Base-by-base conservation (phyloP, 1,140 invertebrate species). In the Adoxophyes honmai region DNA sequence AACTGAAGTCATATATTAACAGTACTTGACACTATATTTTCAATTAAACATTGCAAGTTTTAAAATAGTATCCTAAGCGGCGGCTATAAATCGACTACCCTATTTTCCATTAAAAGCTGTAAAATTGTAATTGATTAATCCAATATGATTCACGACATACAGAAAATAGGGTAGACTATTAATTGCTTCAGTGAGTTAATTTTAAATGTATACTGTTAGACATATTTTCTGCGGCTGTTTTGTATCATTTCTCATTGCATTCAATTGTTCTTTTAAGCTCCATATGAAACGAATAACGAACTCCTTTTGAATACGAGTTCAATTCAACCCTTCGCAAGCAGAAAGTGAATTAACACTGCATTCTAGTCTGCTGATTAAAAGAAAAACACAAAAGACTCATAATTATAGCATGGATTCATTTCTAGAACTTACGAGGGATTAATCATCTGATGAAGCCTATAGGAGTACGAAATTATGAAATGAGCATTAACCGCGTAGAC, bases 401-500 rank as follows among this genome's bases (percentile, higher is more conserved):
- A 39, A 39, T 9, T 15, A 9, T 33, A 2, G n/a, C n/a, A n/a
- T n/a, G n/a, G n/a, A n/a, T n/a, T 33, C 13, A 28, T 15, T 28
- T 18, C 48, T 9, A 52, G 16, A 52, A 13, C 37, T 39, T 18
- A 52, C 48, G 10, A 28, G 33, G 13, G n/a, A n/a, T 28, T 28
- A 15, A 34, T 1, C 14, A 4, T 0, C 14, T 34, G 10, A 16
- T 36, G 14, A 18, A 10, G 52, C 13, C 21, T 33, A n/a, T n/a
- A n/a, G n/a, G n/a, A n/a, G n/a, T n/a, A n/a, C n/a, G n/a, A n/a
- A n/a, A 53, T 28, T 53, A 34, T 35, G 14, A 53, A 36, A 53
- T 37, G 34, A 36, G 35, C 35, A 37, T 34, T 37, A 53, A 53
- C 52, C 52, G 34, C 33, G 21, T 28, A 48, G 10, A 52, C 13